These are phyloP conservation scores for Tinamus major DNA, from an alignment of 2,797 vertebrate genomes.

Conservation along the genomic window DNA sequence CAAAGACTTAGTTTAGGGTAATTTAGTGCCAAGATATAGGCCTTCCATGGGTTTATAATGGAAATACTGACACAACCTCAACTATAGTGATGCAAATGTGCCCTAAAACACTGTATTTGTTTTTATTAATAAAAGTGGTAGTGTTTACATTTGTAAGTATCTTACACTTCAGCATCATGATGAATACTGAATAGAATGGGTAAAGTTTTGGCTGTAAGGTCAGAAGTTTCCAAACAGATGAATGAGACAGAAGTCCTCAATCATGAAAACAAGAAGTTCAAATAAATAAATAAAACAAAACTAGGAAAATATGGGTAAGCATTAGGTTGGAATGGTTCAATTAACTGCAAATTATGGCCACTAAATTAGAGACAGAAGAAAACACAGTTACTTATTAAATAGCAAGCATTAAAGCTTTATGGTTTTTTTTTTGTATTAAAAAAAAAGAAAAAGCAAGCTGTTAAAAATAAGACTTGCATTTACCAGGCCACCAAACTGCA, in stretches of 20 bases:
- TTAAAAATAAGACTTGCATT: conserved; percentile 75
- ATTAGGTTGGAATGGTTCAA: conserved; percentile 77
- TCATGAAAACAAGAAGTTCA: conserved; percentile 66
- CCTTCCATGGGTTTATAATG: conserved; percentile 62
- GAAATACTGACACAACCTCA: conserved; percentile 72
- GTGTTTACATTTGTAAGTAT: conserved; percentile 75
- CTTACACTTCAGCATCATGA: conserved; percentile 72
- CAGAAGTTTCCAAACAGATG: conserved; percentile 57
- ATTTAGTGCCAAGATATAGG: conserved; percentile 68
- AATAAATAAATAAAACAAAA: conserved; percentile 78
- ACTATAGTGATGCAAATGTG: conserved; percentile 69
- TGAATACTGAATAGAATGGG: conserved; percentile 68
- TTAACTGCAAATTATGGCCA: conserved; percentile 75
- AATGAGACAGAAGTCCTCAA: conserved; percentile 60
- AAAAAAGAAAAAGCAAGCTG: conserved; percentile 21
- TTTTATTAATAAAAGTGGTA: conserved; percentile 77
- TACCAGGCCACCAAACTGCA: conserved; percentile 69
- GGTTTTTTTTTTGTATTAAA: conserved; percentile 28
- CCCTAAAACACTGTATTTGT: conserved; percentile 73
- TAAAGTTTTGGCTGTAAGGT: conserved; percentile 53
- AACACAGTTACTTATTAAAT: conserved; percentile 74
- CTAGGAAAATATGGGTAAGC: conserved; percentile 67
- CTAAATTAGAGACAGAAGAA: conserved; percentile 64
- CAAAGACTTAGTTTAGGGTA: conserved; percentile 45
- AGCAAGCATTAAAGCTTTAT: conserved; percentile 76